Conservation (phyloP, 2,888 invertebrate genomes). For the Silvanus unidentatus region DNA sequence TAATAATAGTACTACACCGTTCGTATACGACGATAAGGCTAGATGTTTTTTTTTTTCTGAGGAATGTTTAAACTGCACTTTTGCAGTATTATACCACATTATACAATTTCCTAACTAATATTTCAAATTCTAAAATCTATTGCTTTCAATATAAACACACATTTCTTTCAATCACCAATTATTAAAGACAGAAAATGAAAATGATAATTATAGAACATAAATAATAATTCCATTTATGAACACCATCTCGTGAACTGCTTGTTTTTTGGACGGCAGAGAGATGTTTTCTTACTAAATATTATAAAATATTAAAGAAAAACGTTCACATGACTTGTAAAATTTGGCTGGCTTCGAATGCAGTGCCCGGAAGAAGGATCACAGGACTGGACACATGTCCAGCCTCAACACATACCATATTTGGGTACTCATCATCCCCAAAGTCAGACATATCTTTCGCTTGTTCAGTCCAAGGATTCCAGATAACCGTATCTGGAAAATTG, state of each 20-base stretch:
- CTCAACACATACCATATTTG: constrained; percentile 95
- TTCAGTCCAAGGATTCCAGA: constrained; percentile 97
- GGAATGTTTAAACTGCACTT: constrained; percentile 25
- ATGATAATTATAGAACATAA: background rate
- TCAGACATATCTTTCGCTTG: constrained; percentile 88
- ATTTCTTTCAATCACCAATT: constrained; percentile 2
- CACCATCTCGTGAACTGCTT: constrained; percentile 1
- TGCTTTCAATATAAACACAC: constrained; percentile 11
- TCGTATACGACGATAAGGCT: constrained; percentile 45
- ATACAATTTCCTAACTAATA: constrained; percentile 2
- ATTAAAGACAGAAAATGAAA: background rate
- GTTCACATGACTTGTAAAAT: constrained; percentile 68
- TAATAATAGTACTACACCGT: constrained; percentile 34
- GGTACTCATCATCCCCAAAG: constrained; percentile 95
- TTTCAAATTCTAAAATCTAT: constrained; percentile 13
- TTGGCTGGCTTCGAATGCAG: constrained; percentile 88
- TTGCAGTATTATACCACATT: background rate
- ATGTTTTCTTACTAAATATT: background rate
- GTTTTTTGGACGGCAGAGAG: constrained; percentile 10
- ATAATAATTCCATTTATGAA: background rate
- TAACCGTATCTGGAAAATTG: constrained; percentile 92
- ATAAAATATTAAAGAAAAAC: constrained; percentile 16
- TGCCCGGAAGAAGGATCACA: constrained; percentile 80
- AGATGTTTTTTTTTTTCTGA: constrained; percentile 25
- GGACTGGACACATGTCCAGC: constrained; percentile 86